Conservation (phyloP, 2,113 vertebrate species). For the Guaruba guarouba region DNA sequence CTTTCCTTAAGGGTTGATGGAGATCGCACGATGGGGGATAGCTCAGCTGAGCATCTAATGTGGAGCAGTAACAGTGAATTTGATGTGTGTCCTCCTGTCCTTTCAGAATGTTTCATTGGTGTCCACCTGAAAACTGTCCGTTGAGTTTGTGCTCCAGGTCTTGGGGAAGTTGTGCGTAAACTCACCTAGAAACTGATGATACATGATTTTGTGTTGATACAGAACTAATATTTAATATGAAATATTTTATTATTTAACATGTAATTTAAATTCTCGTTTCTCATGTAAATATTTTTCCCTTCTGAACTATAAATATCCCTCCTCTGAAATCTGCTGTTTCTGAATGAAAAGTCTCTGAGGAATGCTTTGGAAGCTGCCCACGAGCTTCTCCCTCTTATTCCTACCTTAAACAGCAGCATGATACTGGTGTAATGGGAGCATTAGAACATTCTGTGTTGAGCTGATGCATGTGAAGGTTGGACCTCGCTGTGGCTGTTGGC, state of each 20-base stretch:
- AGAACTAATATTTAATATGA: background rate
- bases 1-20: background rate
- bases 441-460: background rate
- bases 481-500: accelerated
- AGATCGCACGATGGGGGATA: background rate
- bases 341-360: background rate
- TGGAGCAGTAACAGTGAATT: background rate
- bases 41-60: background rate
- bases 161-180: background rate
- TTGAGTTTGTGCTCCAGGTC: background rate
- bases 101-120: background rate
- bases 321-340: background rate
- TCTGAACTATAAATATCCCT: background rate
- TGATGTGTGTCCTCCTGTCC: accelerated
- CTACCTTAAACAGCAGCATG: accelerated
- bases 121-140: accelerated
- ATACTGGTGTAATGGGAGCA: accelerated
- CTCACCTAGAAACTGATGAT: background rate
- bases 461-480: accelerated
- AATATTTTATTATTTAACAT: background rate
- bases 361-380: background rate
- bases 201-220: background rate
- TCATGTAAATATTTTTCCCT: background rate
- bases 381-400: background rate
- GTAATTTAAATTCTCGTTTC: background rate